Base-by-base conservation (phyloP, 2,113 vertebrate genomes). In the Melanostigma gelatinosum region DNA sequence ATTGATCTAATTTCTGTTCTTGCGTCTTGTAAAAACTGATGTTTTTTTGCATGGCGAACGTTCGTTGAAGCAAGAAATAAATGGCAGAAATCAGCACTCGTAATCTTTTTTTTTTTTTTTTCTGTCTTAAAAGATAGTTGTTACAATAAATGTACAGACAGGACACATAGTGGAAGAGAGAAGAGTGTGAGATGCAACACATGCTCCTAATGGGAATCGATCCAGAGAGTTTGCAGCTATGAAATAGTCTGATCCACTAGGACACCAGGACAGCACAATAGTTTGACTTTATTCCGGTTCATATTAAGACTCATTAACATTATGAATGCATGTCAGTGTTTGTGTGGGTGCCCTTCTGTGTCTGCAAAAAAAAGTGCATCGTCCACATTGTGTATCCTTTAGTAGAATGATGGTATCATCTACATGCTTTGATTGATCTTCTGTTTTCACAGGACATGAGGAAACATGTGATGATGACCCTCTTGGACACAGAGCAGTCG, bases 401-500 rank as follows among this genome's bases (percentile, higher is more conserved):
- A 15, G 48, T 40, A 65, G n/a, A 50, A 29, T 52, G 61, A 29
- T 34, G 4, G 11, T 34, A 52, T 6, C 32, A 34, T 67, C 2
- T 27, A 52, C 38, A 64, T 46, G 11, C 29, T 34, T 22, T 32
- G 46, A 22, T 4, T 72, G 67, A 80, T 32, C 22, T 50, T 83
- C 71, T 86, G 24, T 85, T 46, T 85, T 81, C 81, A 40, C 91
- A 99, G 98, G 98, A 99, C 89, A 99, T 99, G 98, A 96, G 98
- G 92, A 99, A 96, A 91, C 98, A 99, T 91, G 98, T 99, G 85
- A 97, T 98, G 94, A 98, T 98, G 97, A 99, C 97, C 22, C 95
- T 99, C 60, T 91, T 98, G 93, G 98, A 99, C 90, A 99, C 97
- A 0, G 98, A 99, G 82, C 97, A 98, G 91, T 99, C 98, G 0